These are phyloP conservation scores for Bujurquina vittata DNA, from an alignment of 2,113 vertebrate genomes.

Conservation along the genomic window DNA sequence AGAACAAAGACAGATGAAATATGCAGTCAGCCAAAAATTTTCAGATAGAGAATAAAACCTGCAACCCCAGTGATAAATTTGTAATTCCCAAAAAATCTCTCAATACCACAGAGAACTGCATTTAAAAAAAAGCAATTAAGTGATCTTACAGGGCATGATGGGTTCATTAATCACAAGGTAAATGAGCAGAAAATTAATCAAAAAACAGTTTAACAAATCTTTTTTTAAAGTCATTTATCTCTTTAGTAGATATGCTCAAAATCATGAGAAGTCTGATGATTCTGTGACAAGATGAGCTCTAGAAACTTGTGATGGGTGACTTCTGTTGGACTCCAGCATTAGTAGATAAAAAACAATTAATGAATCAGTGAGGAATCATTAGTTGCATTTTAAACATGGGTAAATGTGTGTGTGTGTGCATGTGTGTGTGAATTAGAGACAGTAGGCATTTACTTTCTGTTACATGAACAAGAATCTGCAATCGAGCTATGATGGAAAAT, in stretches of 20 bases:
- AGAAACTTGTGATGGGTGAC: not conserved
- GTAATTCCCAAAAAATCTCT: not conserved
- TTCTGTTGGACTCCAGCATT: not conserved
- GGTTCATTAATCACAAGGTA: not conserved
- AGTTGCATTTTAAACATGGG: not conserved
- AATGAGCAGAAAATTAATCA: not conserved
- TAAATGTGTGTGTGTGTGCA: not conserved
- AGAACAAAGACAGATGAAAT: constrained; percentile 30
- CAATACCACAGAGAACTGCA: not conserved
- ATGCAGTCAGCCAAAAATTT: constrained; percentile 16
- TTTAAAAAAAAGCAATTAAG: not conserved
- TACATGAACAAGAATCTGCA: not conserved
- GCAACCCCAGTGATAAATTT: not conserved
- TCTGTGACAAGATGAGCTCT: not conserved
- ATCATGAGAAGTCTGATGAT: not conserved
- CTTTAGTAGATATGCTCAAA: not conserved
- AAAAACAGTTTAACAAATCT: not conserved
- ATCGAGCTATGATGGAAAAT: not conserved
- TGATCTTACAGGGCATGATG: not conserved
- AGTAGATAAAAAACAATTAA: not conserved
- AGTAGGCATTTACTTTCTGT: not conserved
- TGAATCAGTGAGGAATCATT: not conserved
- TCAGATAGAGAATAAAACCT: constrained; percentile 13
- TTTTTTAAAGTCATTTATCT: not conserved
- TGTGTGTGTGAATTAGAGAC: not conserved